Base-by-base conservation (phyloP, 2,888 invertebrate species). In the Acanthosoma haemorrhoidale region DNA sequence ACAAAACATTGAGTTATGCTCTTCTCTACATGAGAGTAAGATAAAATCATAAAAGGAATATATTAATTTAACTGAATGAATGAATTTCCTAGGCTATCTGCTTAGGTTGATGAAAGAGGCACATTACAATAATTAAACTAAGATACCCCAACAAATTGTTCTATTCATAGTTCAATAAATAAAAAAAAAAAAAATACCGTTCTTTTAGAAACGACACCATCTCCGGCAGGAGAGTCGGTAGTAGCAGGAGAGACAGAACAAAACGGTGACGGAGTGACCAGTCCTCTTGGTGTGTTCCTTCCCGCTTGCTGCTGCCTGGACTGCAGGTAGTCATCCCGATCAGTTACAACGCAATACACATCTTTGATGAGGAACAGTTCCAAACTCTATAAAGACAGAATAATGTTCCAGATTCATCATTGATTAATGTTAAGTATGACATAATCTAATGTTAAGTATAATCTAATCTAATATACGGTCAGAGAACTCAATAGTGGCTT, bases 311-410 rank as follows among this genome's bases (percentile, higher is more conserved):
- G 31, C 11, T 36, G 51, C 43, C 67, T 66, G 8, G 63, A 68
- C 39, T 38, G 25, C 13, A 58, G 51, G 25, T 68, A 70, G 16
- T 69, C 58, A 16, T 71, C 71, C n/a, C 79, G 77, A 76, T 84
- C 84, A 75, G 83, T 83, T 73, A 86, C 82, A 75, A 86, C 84
- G 79, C 86, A 83, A 51, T 84, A 84, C 75, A 87, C 86, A 63
- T 84, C 84, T 66, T 83, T 80, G 39, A 84, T 83, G 74, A 87
- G 81, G 80, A 87, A 87, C 73, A 84, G 80, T 77, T 87, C 87
- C 75, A 86, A 82, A 68, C 80, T 82, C 87, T 88, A 82, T 4
- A 80, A 81, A 69, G 59, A 61, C 11, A n/a, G n/a, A n/a, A n/a
- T n/a, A n/a, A n/a, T n/a, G n/a, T n/a, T n/a, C n/a, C n/a, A n/a